Percentiles rank a stretch among this genome's conserved stretches.
These are phyloP conservation scores for Tetropium fuscum DNA, from an alignment of 2,888 invertebrate genomes.

Conservation along the genomic window DNA sequence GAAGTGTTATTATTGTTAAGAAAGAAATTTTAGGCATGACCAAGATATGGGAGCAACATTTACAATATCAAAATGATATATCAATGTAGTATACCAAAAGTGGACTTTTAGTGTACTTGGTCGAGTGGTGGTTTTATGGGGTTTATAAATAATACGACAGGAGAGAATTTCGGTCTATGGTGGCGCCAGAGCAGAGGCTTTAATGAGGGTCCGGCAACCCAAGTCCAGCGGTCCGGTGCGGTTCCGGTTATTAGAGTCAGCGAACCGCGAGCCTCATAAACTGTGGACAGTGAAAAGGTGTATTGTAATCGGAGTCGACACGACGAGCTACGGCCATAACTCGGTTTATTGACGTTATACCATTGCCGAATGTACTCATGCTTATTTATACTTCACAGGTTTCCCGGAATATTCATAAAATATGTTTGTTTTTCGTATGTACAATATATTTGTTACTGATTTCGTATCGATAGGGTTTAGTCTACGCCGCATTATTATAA, in stretches of 20 bases:
- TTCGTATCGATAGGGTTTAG: not conserved
- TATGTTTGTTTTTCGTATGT: constrained; percentile 25
- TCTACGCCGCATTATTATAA: constrained; percentile 4
- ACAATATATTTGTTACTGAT: constrained; percentile 22
- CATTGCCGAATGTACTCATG: constrained; percentile 20
- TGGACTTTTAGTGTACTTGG: not conserved
- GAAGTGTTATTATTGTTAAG: too few species aligned
- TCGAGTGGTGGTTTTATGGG: not conserved
- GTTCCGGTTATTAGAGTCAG: constrained; percentile 60
- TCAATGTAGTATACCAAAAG: too few species aligned
- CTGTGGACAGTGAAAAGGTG: constrained; percentile 54
- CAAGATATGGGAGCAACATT: too few species aligned
- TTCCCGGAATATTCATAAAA: constrained; percentile 34
- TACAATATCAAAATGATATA: too few species aligned
- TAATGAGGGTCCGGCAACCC: constrained; percentile 57
- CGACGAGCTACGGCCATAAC: constrained; percentile 57
- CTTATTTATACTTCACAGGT: constrained; percentile 20
- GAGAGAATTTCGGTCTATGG: constrained; percentile 25
- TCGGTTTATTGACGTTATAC: constrained; percentile 47
- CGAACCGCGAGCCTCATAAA: constrained; percentile 58
- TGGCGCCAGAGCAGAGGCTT: constrained; percentile 56
- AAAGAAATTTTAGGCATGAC: too few species aligned
- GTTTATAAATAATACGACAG: constrained; percentile 2
- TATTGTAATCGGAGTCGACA: constrained; percentile 52
- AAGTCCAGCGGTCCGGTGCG: constrained; percentile 53